These are phyloP conservation scores for Heterotilapia buettikoferi DNA, from an alignment of 2,113 vertebrate species.

Conservation along the genomic window DNA sequence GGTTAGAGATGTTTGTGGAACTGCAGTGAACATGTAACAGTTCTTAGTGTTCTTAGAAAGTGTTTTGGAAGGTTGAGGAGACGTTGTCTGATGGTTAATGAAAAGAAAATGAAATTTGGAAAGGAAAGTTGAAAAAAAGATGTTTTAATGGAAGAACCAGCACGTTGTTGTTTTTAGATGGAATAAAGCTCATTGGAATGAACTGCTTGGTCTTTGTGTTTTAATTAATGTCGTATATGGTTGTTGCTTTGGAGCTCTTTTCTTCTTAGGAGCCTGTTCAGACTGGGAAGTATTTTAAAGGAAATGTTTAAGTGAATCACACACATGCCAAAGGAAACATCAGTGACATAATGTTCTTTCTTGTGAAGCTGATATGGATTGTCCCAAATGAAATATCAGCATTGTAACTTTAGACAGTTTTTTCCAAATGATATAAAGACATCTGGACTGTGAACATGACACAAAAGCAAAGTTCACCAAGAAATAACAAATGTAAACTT, in stretches of 20 bases:
- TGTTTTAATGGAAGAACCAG: conserved; percentile 36
- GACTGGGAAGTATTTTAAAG: neutral
- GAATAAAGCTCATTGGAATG: conserved; percentile 35
- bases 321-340: neutral
- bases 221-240: neutral
- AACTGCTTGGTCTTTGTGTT: neutral
- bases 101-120: neutral
- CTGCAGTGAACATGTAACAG: neutral
- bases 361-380: neutral
- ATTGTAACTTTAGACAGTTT: neutral
- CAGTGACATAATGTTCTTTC: neutral
- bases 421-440: neutral
- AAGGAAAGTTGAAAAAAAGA: neutral
- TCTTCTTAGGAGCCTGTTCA: neutral
- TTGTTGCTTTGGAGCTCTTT: neutral
- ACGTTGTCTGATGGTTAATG: conserved; percentile 46
- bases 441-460: neutral
- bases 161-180: conserved; percentile 61
- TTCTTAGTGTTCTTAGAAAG: conserved; percentile 6
- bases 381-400: neutral
- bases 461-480: neutral
- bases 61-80: conserved; percentile 36
- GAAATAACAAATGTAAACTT: neutral
- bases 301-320: neutral
- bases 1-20: neutral